Evolutionary conservation across 2,797 vertebrate species (phyloP), one percentile per base, ranked within the genome.

Genomic region (Loriculus beryllinus): DNA sequence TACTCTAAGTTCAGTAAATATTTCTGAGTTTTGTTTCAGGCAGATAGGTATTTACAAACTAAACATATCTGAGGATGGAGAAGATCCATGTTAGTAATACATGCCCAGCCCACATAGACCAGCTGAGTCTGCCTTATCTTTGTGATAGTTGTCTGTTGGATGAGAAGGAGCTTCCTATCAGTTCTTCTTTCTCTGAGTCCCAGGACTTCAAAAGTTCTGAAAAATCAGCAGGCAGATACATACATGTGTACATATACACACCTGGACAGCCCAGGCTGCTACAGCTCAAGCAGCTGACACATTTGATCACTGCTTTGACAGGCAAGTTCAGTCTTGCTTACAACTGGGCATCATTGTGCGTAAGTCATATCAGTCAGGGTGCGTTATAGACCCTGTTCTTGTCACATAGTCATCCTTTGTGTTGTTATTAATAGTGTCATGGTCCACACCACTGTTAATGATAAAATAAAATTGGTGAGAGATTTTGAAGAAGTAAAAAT

Each of bases 301-400:
- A 1, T 69, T 82, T 57, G 10, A 10, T 52, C 10, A 1, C 45
- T 67, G 17, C 35, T 79, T 49, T 18, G 33, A 68, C 7, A 31
- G 43, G 29, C 20, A 49, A 10, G 22, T 37, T 29, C 52, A 26
- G 21, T 62, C 29, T 16, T 59, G 22, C n/a, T 77, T 93, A 39
- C 62, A 68, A 2, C 18, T 22, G 42, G 21, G 18, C 11, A 2
- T 45, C 2, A 2, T 6, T 0, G 1, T 59, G 26, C 3, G 3
- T 14, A 14, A 26, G 6, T 40, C 25, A 60, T 23, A 15, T 3
- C 49, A n/a, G 0, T 43, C 29, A 21, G 18, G 23, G 29, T 49
- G 33, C 9, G 1, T 26, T 71, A 19, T 3, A n/a, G 64, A 14
- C 37, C 28, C 28, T 57, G 19, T 8, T 56, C 35, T 52, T 71